phyloP scores from a whole-genome alignment of 2,113 vertebrate species.

The Eubucco bourcierii region DNA sequence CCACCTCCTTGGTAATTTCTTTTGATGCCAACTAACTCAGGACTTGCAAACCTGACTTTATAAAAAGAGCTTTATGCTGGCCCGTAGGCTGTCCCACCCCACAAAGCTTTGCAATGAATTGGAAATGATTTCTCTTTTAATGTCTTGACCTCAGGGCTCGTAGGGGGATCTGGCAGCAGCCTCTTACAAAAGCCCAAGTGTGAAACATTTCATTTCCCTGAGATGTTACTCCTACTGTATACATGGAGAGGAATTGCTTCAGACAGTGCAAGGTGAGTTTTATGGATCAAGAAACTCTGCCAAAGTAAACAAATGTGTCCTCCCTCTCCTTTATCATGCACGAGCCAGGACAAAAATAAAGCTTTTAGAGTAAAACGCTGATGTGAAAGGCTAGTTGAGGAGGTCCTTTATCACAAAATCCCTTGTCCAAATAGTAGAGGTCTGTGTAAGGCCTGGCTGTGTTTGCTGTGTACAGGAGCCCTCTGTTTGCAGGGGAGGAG shows the following conservation, averaged over 20 bases:
- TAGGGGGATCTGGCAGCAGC: not conserved
- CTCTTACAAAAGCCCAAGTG: not conserved
- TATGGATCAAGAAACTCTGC: not conserved
- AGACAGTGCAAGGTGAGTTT: not conserved
- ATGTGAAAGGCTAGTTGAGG: not conserved
- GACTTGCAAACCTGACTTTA: not conserved
- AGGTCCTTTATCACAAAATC: not conserved
- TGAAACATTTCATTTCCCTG: not conserved
- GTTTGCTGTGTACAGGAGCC: not conserved
- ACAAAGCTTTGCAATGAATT: constrained; percentile 17
- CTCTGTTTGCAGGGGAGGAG: not conserved
- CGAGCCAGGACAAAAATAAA: not conserved
- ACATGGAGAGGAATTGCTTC: not conserved
- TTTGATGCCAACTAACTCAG: not conserved
- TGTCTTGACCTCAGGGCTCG: not conserved
- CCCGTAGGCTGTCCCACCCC: not conserved
- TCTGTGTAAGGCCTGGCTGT: not conserved
- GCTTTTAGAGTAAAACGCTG: not conserved
- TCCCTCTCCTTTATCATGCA: not conserved
- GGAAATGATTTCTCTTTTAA: constrained; percentile 12
- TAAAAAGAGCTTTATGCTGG: not conserved
- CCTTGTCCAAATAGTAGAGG: not conserved
- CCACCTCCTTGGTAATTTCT: not conserved
- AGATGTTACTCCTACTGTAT: not conserved
- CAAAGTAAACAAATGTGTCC: not conserved